Evolutionary conservation across 2,113 vertebrate species (phyloP), one percentile per base, ranked within the genome.

Genomic region (Barbus barbus): DNA sequence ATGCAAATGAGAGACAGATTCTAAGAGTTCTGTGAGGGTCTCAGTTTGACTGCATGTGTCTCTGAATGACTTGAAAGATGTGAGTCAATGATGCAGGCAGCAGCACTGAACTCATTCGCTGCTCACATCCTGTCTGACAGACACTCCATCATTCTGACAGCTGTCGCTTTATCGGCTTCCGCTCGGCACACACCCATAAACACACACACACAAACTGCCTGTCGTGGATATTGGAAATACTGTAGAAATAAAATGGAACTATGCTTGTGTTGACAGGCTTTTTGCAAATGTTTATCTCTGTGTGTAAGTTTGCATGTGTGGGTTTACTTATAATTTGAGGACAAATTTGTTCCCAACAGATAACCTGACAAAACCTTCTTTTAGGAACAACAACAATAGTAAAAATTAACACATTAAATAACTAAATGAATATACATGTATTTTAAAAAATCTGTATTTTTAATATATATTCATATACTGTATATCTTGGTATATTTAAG

Each of bases 261-360:
- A 26, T 61, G 24, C 48, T 20, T 28, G 31, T 72, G 20, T 72
- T 63, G 48, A n/a, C n/a, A n/a, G n/a, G n/a, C n/a, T n/a, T n/a
- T 81, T 60, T 83, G 83, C 63, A 77, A 81, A 77, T 86, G 69
- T 71, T 80, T 69, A 81, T 73, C 81, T 87, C 75, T 80, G 20
- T 16, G 20, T 78, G 33, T 38, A 18, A n/a, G 38, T 65, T 31
- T 84, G 58, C 33, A 14, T 46, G 53, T 63, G 67, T 79, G 33
- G 53, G 58, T 80, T 38, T 53, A 53, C 26, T 24, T 74, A 1
- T n/a, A n/a, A 71, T 71, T 13, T 41, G 9, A 0, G 2, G 33
- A 22, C 33, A 71, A 22, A 11, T 71, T 22, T n/a, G 20, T n/a
- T 36, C 65, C 65, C 18, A 38, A 1, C 8, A 38, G 33, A 36